Evolutionary conservation across 2,888 invertebrate genomes (phyloP).

Genomic region (Phaedon cochleariae): DNA sequence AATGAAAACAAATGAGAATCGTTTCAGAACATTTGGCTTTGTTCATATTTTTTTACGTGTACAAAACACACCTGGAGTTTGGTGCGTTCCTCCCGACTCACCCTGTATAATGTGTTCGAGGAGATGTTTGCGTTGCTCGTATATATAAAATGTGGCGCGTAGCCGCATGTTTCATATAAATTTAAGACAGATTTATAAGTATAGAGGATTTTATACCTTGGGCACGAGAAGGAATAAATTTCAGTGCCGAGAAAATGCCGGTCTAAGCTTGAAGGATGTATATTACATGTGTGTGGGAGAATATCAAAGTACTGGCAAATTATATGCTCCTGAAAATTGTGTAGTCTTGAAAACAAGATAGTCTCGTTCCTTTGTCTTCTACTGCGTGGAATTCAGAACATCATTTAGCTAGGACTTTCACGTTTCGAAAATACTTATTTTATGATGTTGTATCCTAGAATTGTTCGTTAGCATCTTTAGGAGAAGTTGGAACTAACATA

Average conservation of each 20-base stretch:
- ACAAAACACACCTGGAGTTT: too few species aligned
- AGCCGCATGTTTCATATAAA: conserved; percentile 37
- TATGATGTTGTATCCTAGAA: too few species aligned
- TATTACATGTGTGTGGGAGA: conserved; percentile 55
- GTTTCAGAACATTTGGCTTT: too few species aligned
- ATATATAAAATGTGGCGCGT: conserved; percentile 20
- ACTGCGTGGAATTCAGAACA: too few species aligned
- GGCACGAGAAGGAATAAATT: conserved; percentile 47
- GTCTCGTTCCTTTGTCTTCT: too few species aligned
- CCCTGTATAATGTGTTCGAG: conserved; percentile 29
- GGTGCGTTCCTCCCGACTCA: too few species aligned
- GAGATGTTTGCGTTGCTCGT: conserved; percentile 29
- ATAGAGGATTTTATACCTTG: conserved; percentile 38
- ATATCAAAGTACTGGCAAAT: conserved; percentile 52
- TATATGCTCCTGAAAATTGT: conserved; percentile 39
- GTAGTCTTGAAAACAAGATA: not conserved
- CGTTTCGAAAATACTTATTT: too few species aligned
- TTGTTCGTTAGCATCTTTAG: too few species aligned
- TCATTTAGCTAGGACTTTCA: too few species aligned
- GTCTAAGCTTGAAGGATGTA: conserved; percentile 49
- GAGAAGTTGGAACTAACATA: too few species aligned
- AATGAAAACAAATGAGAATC: too few species aligned
- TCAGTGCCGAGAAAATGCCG: conserved; percentile 45
- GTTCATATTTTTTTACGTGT: too few species aligned
- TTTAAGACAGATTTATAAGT: conserved; percentile 42